phyloP scores from a whole-genome alignment of 35 echinoderm and acorn worm genomes.

The Ophioderma brevispina region DNA sequence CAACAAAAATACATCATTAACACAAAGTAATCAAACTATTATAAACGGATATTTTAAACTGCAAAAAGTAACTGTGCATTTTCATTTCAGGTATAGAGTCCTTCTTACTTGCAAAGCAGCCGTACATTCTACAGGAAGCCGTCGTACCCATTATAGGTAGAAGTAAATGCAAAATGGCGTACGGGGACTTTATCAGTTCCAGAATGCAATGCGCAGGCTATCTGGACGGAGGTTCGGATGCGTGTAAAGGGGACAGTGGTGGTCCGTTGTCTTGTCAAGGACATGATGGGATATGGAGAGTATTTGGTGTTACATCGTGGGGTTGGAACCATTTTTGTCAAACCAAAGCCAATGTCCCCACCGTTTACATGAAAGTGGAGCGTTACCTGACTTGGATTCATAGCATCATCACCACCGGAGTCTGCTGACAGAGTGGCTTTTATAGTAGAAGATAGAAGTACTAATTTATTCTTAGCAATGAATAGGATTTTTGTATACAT shows the following conservation, averaged over 20 bases:
- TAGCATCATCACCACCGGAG: slow-evolving; percentile 17
- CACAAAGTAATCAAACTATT: no score
- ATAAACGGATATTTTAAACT: no score
- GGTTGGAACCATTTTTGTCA: slow-evolving; percentile 78
- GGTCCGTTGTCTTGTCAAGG: slow-evolving; percentile 75
- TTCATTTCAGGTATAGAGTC: not conserved
- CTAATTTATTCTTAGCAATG: no score
- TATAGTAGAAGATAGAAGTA: no score
- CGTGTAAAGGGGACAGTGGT: slow-evolving; percentile 87
- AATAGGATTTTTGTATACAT: no score
- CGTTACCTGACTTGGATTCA: slow-evolving; percentile 70
- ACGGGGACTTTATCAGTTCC: slow-evolving; percentile 45
- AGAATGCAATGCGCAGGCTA: slow-evolving; percentile 85
- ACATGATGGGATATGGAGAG: slow-evolving; percentile 44
- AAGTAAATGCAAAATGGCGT: slow-evolving; percentile 40
- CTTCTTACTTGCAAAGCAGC: slow-evolving; percentile 5
- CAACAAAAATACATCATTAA: no score
- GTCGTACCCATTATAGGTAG: slow-evolving; percentile 46
- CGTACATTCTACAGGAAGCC: slow-evolving; percentile 41
- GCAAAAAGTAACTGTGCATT: no score
- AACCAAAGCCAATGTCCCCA: slow-evolving; percentile 41
- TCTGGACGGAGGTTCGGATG: slow-evolving; percentile 42
- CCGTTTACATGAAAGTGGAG: slow-evolving; percentile 73
- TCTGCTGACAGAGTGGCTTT: not conserved
- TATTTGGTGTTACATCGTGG: slow-evolving; percentile 86